phyloP scores from a whole-genome alignment of 2,797 vertebrate genomes.

The Galaxias olidus region DNA sequence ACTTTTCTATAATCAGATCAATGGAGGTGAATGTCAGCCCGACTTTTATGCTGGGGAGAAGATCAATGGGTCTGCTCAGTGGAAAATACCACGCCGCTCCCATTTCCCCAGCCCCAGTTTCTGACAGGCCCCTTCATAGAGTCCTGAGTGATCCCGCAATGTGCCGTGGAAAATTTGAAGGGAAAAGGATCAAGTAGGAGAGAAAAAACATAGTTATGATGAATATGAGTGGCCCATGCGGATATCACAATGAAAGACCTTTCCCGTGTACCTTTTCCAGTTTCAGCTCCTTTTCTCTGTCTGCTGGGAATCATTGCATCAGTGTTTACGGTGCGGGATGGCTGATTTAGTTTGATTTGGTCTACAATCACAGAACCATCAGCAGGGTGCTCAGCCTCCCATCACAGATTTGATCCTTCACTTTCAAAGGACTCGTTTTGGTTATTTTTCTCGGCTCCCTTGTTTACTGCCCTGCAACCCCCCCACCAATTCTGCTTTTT shows the following conservation, averaged over 20 bases:
- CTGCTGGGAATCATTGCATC: not conserved
- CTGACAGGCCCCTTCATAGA: slow-evolving; percentile 8
- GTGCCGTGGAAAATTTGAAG: not conserved
- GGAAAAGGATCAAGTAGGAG: no score
- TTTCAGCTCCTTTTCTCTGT: no score
- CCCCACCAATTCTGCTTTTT: not conserved
- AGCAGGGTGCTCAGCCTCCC: not conserved
- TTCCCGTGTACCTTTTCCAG: no score
- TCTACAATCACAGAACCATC: slow-evolving; percentile 4
- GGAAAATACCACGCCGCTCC: slow-evolving; percentile 52
- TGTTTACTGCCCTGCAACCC: not conserved
- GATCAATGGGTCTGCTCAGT: slow-evolving; percentile 56
- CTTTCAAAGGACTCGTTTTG: slow-evolving; percentile 18
- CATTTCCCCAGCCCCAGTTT: slow-evolving; percentile 2
- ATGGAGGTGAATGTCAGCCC: slow-evolving; percentile 63
- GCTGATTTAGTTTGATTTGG: not conserved
- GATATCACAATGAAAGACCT: no score
- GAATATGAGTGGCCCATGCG: no score
- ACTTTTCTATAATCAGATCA: slow-evolving; percentile 57
- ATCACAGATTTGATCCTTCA: not conserved
- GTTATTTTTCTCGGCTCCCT: slow-evolving; percentile 4
- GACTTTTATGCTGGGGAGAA: slow-evolving; percentile 59
- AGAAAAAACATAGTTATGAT: no score
- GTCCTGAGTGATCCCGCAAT: slow-evolving; percentile 9
- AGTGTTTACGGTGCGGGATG: slow-evolving; percentile 4